phyloP scores from a whole-genome alignment of 2,113 vertebrate species.

The Halichoeres trimaculatus region DNA sequence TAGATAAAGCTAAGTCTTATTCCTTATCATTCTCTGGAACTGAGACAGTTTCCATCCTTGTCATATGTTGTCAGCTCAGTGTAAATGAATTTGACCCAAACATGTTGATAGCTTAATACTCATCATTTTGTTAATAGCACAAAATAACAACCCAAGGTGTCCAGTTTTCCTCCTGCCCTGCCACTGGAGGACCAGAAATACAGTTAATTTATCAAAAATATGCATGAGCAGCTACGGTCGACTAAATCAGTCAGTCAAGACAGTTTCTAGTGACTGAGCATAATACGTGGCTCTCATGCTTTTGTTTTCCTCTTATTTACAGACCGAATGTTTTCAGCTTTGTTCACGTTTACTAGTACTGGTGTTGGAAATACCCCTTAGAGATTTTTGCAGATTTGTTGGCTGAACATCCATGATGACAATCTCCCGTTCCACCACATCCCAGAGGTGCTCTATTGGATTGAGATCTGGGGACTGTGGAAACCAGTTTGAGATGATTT shows the following conservation, averaged over 20 bases:
- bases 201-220: constrained; percentile 35
- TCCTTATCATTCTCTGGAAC: constrained; percentile 26
- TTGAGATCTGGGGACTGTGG: too few relatives aligned
- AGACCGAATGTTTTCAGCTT: not conserved
- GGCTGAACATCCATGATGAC: too few relatives aligned
- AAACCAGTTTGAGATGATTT: too few relatives aligned
- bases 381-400: too few relatives aligned
- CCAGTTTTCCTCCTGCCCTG: constrained; percentile 1
- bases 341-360: too few relatives aligned
- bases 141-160: not conserved
- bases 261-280: not conserved
- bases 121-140: not conserved
- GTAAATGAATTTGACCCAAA: constrained; percentile 1
- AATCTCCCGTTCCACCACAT: too few relatives aligned
- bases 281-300: not conserved
- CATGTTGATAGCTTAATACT: constrained; percentile 1
- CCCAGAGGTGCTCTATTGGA: too few relatives aligned
- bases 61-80: constrained; percentile 1
- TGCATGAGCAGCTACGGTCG: constrained; percentile 2
- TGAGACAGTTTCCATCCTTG: constrained; percentile 9
- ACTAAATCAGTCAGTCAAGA: constrained; percentile 11
- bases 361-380: too few relatives aligned
- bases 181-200: not conserved
- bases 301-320: not conserved
- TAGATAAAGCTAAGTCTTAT: constrained; percentile 41